Conservation (phyloP, 2,888 invertebrate species). For the Tetranychus piercei region DNA sequence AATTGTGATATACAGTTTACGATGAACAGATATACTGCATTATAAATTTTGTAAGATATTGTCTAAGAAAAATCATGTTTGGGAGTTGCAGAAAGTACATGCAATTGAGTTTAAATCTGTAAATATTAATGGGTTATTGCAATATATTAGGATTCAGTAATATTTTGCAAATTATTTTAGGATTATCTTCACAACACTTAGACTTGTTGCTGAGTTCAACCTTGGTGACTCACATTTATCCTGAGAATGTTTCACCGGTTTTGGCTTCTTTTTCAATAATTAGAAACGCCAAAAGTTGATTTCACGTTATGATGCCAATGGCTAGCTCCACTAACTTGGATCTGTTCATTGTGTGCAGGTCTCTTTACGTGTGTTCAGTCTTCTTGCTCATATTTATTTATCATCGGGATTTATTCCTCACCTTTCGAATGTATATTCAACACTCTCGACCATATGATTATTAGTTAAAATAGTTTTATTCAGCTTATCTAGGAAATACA, state of each 20-base stretch:
- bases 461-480: too few relatives aligned
- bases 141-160: too few relatives aligned
- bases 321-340: neutral
- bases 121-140: too few relatives aligned
- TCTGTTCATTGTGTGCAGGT: neutral
- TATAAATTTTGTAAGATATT: too few relatives aligned
- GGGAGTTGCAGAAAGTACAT: too few relatives aligned
- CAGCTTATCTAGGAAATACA: too few relatives aligned
- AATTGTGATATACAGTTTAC: too few relatives aligned
- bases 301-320: neutral
- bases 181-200: neutral
- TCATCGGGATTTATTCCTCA: neutral
- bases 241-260: neutral
- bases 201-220: neutral
- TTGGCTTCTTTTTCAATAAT: neutral
- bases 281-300: constrained; percentile 3
- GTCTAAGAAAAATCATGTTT: too few relatives aligned
- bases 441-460: too few relatives aligned
- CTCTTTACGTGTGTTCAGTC: neutral
- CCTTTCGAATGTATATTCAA: neutral
- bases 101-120: too few relatives aligned
- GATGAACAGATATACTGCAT: too few relatives aligned
- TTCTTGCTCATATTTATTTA: neutral
- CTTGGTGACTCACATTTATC: neutral
- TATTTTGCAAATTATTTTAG: neutral